Base-by-base conservation (phyloP, 2,888 invertebrate species). In the Flabesymbios commensalis region DNA sequence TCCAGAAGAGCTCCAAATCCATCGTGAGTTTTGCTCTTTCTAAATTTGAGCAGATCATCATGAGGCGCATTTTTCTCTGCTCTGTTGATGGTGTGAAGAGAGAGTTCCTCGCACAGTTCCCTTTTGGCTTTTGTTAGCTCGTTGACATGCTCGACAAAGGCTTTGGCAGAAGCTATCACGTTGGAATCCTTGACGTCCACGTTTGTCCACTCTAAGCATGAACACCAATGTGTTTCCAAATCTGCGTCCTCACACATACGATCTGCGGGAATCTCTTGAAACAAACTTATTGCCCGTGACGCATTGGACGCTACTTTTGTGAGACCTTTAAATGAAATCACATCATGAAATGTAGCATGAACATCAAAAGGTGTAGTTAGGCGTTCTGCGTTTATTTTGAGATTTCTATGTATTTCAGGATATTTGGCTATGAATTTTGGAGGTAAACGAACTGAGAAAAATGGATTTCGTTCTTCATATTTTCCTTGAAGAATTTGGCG, bases 211-310 rank as follows among this genome's bases (percentile, higher is more conserved):
- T 88, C 87, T 1, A 95, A 85, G 77, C 97, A 97, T 0, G 94
- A 90, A 79, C 97, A 97, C 96, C 96, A 97, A 79, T 97, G 96
- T 0, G 94, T 90, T 78, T 94, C 94, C 61, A 97, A 91, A 57
- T 89, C 92, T 0, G 96, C 96, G 79, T 93, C 89, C 3, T 88
- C 87, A 79, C 95, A 95, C 4, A 90, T 90, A 26, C 95, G 86
- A 69, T 89, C 88, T 10, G 83, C 75, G 0, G 94, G 90, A 26
- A 82, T 75, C 56, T 72, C 68, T 36, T 64, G 60, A 61, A 83
- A 77, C 33, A 81, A 67, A 57, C 80, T 81, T 42, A 79, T 74
- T 3, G 77, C 78, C 51, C 63, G 28, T n/a, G n/a, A n/a, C n/a
- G n/a, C n/a, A 61, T 88, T 84, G n/a, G n/a, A n/a, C n/a, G n/a